These are phyloP conservation scores for Himalopsyche japonica DNA, from an alignment of 2,888 invertebrate species.

Conservation along the genomic window DNA sequence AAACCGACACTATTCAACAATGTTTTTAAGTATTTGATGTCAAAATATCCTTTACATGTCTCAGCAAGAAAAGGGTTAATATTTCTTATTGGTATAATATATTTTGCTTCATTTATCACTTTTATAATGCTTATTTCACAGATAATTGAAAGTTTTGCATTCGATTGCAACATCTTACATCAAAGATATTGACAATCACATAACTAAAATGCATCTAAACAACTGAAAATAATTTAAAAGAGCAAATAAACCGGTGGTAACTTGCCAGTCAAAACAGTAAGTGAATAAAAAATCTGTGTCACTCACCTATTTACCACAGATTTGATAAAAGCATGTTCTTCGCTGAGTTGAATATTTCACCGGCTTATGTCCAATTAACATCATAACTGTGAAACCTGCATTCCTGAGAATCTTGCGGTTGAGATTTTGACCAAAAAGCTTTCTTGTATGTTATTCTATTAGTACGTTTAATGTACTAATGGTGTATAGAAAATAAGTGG, in stretches of 20 bases:
- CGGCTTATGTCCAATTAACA: neutral
- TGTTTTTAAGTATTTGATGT: no score
- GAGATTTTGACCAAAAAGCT: neutral
- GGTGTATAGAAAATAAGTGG: neutral
- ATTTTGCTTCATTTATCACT: neutral
- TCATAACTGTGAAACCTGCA: neutral
- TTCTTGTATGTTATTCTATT: neutral
- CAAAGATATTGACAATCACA: neutral
- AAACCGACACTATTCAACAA: no score
- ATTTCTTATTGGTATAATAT: no score
- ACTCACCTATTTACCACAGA: neutral
- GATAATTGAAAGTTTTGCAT: neutral
- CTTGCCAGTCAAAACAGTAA: no score
- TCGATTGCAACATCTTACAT: neutral
- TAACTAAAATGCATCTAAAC: neutral
- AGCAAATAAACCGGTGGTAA: neutral
- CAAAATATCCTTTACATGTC: no score
- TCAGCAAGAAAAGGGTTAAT: no score
- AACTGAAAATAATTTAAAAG: neutral
- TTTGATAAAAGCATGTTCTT: neutral
- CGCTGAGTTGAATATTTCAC: neutral
- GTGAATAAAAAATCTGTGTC: neutral
- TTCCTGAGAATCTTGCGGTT: neutral
- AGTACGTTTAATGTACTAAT: neutral
- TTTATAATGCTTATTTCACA: neutral